A percentile compares a stretch with the other conserved stretches of the same genome.
Evolutionary conservation across 37 sponge, comb jelly and placozoan genomes (phyloP).

Genomic region (Lycopodina hypogea): DNA sequence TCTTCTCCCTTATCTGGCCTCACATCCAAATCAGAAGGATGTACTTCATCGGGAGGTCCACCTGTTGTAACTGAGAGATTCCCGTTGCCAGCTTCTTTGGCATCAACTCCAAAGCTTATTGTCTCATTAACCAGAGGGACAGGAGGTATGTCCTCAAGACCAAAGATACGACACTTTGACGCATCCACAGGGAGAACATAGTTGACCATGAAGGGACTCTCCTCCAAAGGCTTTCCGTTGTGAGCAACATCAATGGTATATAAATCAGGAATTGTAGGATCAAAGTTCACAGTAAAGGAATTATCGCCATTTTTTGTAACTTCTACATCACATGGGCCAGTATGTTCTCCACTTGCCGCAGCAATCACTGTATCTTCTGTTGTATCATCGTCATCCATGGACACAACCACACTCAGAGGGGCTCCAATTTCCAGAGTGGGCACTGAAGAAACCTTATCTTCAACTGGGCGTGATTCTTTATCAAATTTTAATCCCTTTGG

Average conservation of each 20-base stretch:
- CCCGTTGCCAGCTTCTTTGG: slow-evolving; percentile 66
- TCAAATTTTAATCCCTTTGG: slow-evolving; percentile 5
- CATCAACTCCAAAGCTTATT: slow-evolving; percentile 57
- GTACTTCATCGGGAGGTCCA: slow-evolving; percentile 47
- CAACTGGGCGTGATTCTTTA: background rate
- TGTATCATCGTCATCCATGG: slow-evolving; percentile 21
- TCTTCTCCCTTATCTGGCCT: slow-evolving; percentile 16
- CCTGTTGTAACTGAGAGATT: slow-evolving; percentile 59
- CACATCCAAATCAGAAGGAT: slow-evolving; percentile 43
- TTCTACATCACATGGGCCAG: slow-evolving; percentile 21
- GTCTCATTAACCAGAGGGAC: slow-evolving; percentile 38
- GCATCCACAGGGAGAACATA: slow-evolving; percentile 30
- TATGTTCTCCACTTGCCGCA: slow-evolving; percentile 39
- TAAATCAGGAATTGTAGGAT: slow-evolving; percentile 51
- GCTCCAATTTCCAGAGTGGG: slow-evolving; percentile 37
- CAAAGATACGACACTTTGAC: slow-evolving; percentile 49
- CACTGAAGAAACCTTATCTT: background rate
- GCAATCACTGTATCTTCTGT: slow-evolving; percentile 26
- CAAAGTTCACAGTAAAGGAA: slow-evolving; percentile 42
- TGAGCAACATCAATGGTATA: slow-evolving; percentile 47
- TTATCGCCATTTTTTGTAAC: slow-evolving; percentile 22
- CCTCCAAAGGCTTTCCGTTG: slow-evolving; percentile 30
- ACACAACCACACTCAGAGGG: slow-evolving; percentile 33
- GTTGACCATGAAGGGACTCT: slow-evolving; percentile 47
- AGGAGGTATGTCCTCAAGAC: slow-evolving; percentile 34